Evolutionary conservation across 2,797 vertebrate species (phyloP).

Genomic region (Alca torda): DNA sequence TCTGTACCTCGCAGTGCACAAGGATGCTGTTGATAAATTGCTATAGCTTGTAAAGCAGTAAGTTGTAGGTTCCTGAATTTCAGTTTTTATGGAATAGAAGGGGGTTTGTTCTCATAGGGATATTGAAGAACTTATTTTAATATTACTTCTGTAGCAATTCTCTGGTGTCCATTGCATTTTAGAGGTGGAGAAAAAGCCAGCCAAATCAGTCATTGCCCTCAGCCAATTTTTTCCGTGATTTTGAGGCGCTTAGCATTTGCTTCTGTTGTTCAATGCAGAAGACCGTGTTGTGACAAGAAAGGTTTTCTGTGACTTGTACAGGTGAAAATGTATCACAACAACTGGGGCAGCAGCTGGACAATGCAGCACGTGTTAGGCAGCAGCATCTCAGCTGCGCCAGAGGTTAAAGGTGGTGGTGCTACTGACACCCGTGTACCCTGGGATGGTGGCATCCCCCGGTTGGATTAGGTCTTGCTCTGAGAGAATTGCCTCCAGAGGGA

Average conservation of each 20-base stretch:
- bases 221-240: not conserved
- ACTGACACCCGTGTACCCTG: not conserved
- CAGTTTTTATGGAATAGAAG: not conserved
- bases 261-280: not conserved
- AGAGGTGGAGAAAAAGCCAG: not conserved
- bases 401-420: not conserved
- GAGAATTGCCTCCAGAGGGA: not conserved
- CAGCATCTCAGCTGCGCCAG: not conserved
- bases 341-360: not conserved
- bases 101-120: not conserved
- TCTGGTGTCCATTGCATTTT: not conserved
- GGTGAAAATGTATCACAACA: not conserved
- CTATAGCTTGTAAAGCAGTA: not conserved
- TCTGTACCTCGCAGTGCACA: not conserved
- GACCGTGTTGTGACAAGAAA: not conserved
- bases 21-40: not conserved
- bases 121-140: not conserved
- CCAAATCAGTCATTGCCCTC: not conserved
- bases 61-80: not conserved
- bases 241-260: not conserved
- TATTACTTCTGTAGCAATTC: not conserved
- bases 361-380: not conserved
- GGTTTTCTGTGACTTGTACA: not conserved
- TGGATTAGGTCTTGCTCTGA: not conserved
- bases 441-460: not conserved